phyloP scores from a whole-genome alignment of 2,797 vertebrate species.

The Leontocebus nigricollis region DNA sequence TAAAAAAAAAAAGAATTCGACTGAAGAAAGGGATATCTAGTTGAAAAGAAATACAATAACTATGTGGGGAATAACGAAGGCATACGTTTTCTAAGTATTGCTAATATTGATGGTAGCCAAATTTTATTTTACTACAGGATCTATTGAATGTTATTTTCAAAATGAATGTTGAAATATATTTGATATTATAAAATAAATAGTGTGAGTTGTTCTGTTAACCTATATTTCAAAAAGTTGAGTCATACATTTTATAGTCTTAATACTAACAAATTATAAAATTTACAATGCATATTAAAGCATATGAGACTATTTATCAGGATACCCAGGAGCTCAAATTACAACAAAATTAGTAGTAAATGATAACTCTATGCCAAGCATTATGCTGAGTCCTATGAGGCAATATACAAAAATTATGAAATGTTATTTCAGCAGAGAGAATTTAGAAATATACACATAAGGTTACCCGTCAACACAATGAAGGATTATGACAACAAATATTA shows the following conservation, averaged over 20 bases:
- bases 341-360: neutral
- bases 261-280: slow-evolving; percentile 43
- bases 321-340: neutral
- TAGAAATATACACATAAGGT: neutral
- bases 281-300: neutral
- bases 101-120: neutral
- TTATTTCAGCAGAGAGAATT: neutral
- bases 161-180: neutral
- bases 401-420: neutral
- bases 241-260: neutral
- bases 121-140: neutral
- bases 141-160: neutral
- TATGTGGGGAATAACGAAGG: neutral
- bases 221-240: neutral
- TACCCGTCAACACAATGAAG: neutral
- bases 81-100: neutral
- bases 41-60: neutral
- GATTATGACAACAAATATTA: neutral
- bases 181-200: neutral
- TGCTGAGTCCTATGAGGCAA: neutral
- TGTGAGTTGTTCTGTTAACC: neutral
- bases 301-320: neutral
- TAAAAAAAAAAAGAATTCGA: neutral
- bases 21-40: neutral
- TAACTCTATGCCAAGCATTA: neutral